Conservation (phyloP, 1,140 invertebrate species). For the Apolygus lucorum region DNA sequence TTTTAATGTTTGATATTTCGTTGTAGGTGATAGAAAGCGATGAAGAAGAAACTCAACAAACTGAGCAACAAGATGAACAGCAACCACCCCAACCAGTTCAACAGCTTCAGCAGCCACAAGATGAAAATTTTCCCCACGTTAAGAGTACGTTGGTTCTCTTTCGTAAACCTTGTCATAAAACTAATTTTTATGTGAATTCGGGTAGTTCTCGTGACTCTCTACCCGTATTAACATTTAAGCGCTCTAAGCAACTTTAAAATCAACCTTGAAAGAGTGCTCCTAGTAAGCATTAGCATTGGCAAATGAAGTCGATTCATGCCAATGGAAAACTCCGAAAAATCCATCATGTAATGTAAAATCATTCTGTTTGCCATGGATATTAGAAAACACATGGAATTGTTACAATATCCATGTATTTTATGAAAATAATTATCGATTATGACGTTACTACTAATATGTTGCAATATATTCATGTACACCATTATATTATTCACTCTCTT, state of each 20-base stretch:
- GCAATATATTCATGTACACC: too few species aligned
- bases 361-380: background rate
- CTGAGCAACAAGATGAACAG: constrained; percentile 41
- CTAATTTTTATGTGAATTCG: background rate
- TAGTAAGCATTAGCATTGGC: background rate
- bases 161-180: background rate
- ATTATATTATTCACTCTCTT: too few species aligned
- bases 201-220: background rate
- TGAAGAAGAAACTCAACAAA: constrained; percentile 52
- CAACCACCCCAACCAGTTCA: constrained; percentile 32
- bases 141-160: constrained; percentile 39
- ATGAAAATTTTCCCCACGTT: constrained; percentile 40
- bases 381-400: background rate
- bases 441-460: too few species aligned
- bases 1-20: background rate
- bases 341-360: background rate
- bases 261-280: too few species aligned
- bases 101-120: constrained; percentile 36
- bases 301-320: background rate
- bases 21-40: constrained; percentile 55
- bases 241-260: background rate
- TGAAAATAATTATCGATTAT: background rate
- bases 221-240: background rate
- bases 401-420: background rate
- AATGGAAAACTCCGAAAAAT: background rate